These are phyloP conservation scores for Drosophila testacea DNA, from an alignment of 2,888 invertebrate genomes.

Conservation along the genomic window DNA sequence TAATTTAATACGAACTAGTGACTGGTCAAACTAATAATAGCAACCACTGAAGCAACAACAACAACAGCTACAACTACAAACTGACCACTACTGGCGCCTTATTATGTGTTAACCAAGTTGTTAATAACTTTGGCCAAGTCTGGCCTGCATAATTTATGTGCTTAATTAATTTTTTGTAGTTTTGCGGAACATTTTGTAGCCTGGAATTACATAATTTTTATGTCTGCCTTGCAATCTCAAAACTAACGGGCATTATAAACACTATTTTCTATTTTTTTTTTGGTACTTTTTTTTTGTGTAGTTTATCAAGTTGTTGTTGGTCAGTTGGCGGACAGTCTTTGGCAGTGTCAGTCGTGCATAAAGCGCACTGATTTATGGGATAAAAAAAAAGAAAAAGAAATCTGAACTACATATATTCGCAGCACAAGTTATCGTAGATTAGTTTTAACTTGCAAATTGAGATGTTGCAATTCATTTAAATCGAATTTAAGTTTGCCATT, in stretches of 20 bases:
- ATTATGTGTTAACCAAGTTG: constrained; percentile 72
- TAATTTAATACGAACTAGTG: constrained; percentile 64
- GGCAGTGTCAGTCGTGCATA: constrained; percentile 46
- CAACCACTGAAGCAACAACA: constrained; percentile 1
- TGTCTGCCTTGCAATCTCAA: constrained; percentile 27
- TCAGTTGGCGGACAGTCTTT: constrained; percentile 32
- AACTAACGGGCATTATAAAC: constrained; percentile 41
- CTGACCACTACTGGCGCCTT: constrained; percentile 45
- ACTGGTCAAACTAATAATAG: constrained; percentile 26
- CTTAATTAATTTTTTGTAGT: constrained; percentile 66
- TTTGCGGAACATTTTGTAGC: constrained; percentile 54
- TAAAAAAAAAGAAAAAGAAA: constrained; percentile 2
- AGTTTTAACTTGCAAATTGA: constrained; percentile 4
- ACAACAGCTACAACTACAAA: background rate
- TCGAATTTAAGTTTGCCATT: constrained; percentile 6
- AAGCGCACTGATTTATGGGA: constrained; percentile 55
- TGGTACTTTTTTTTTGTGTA: constrained; percentile 8
- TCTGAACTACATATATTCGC: constrained; percentile 6
- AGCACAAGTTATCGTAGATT: constrained; percentile 19
- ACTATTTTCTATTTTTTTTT: constrained; percentile 13
- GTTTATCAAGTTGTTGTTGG: constrained; percentile 24
- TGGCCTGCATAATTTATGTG: constrained; percentile 74
- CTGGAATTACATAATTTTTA: constrained; percentile 59
- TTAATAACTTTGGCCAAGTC: constrained; percentile 58
- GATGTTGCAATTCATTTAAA: constrained; percentile 12